These are phyloP conservation scores for Galeopterus variegatus DNA, from an alignment of 2,113 vertebrate species.

Conservation along the genomic window DNA sequence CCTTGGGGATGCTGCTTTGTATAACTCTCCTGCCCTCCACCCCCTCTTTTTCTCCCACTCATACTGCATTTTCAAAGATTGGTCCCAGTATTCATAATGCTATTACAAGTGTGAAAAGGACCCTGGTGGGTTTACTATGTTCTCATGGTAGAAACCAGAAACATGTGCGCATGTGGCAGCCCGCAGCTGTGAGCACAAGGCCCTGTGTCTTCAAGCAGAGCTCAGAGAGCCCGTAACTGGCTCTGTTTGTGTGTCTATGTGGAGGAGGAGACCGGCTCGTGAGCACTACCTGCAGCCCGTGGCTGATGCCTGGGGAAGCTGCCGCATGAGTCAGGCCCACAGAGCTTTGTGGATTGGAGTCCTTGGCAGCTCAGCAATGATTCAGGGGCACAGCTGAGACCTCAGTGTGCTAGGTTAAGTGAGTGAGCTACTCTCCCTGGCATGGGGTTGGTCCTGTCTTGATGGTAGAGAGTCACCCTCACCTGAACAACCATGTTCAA, in stretches of 20 bases:
- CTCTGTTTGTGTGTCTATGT: background rate
- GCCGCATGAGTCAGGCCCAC: slow-evolving; percentile 61
- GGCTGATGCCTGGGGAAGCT: slow-evolving; percentile 72
- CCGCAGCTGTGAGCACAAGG: background rate
- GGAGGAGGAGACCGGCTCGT: slow-evolving; percentile 60
- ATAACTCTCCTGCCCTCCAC: background rate
- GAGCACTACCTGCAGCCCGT: slow-evolving; percentile 55
- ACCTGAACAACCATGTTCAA: background rate
- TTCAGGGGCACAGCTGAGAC: slow-evolving; percentile 63
- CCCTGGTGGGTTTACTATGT: background rate
- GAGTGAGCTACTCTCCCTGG: background rate
- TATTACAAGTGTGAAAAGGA: background rate
- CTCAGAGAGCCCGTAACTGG: background rate
- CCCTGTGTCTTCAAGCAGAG: background rate
- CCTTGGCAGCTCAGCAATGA: background rate
- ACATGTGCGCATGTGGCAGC: fast-evolving
- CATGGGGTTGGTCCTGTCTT: background rate
- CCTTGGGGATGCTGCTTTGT: background rate
- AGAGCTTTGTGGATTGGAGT: background rate
- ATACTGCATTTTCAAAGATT: background rate
- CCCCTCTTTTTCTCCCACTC: background rate
- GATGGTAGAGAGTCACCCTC: background rate
- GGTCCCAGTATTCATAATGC: background rate
- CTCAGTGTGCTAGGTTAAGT: background rate
- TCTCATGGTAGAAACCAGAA: background rate